These are phyloP conservation scores for Ladona fulva DNA, from an alignment of 1,140 invertebrate species.

Conservation along the genomic window DNA sequence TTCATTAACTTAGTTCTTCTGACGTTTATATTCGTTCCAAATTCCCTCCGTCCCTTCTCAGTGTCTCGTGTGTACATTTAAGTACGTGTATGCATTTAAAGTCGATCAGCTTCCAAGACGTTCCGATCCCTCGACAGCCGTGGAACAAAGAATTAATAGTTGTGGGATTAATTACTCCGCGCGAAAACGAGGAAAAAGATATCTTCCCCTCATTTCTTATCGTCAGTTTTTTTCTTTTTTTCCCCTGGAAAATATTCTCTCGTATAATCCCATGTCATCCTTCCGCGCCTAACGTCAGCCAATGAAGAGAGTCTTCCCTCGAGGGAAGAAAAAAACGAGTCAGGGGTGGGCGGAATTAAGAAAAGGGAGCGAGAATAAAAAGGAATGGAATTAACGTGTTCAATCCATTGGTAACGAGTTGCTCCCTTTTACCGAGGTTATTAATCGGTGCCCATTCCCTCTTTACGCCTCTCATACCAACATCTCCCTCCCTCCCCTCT, in stretches of 20 bases:
- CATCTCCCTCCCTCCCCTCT: background rate
- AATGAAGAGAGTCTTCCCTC: background rate
- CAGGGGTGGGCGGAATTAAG: background rate
- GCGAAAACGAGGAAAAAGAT: too few species aligned
- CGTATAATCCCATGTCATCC: background rate
- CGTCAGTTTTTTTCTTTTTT: background rate
- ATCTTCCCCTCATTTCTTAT: background rate
- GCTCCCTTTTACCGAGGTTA: background rate
- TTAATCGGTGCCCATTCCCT: background rate
- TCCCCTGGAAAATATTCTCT: background rate
- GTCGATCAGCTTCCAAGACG: too few species aligned
- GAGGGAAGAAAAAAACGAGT: background rate
- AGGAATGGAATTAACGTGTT: slow-evolving; percentile 9
- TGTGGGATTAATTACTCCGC: too few species aligned
- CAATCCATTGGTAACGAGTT: slow-evolving; percentile 9
- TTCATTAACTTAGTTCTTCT: too few species aligned
- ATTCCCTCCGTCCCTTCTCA: too few species aligned
- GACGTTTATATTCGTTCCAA: too few species aligned
- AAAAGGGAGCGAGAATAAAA: background rate
- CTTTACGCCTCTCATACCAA: background rate
- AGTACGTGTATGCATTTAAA: too few species aligned
- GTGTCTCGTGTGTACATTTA: too few species aligned
- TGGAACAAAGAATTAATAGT: too few species aligned
- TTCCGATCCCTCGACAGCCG: too few species aligned
- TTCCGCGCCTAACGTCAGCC: background rate